Base-by-base conservation (phyloP, 2,113 vertebrate species). In the Neolamprologus tretocephalus region DNA sequence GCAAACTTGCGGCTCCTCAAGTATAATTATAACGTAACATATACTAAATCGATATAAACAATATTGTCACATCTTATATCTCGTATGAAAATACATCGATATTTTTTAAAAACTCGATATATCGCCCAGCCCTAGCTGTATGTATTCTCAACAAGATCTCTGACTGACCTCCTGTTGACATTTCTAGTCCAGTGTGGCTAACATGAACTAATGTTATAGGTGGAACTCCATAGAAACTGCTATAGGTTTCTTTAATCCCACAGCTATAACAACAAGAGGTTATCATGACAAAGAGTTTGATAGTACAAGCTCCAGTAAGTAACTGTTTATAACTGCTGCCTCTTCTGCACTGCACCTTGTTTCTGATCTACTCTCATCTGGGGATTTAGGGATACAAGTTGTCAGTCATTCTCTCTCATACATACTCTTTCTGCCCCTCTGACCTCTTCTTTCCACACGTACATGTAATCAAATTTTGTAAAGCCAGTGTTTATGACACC, bases 401-500 rank as follows among this genome's bases (percentile, higher is more conserved):
- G 33, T 26, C 68, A 82, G 23, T 87, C 80, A 83, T 86, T 51
- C 58, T 71, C 53, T 54, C 9, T 82, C 28, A 79, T 57, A 28
- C 13, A 26, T 57, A 42, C 66, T 42, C 21, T 68, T 21, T 89
- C 54, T 83, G 85, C 89, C 81, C 75, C 17, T 8, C 21, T 63
- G 35, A 47, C 86, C 61, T 28, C 11, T 2, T 37, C 26, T 80
- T 33, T 57, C 40, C 61, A 73, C 83, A 61, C 13, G 7, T 58
- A 61, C 49, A 58, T 54, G 23, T 61, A 87, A 37, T 31, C 31
- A 81, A 9, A 42, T 26, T 79, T 61, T 81, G 19, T 78, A 73
- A 86, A 85, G 83, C 82, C 51, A 21, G 6, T 87, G 89, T 90
- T 91, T 84, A 84, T 80, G 89, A 86, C 54, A 21, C n/a, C 4